These are phyloP conservation scores for Hippoglossus stenolepis DNA, from an alignment of 2,113 vertebrate species.

Conservation along the genomic window DNA sequence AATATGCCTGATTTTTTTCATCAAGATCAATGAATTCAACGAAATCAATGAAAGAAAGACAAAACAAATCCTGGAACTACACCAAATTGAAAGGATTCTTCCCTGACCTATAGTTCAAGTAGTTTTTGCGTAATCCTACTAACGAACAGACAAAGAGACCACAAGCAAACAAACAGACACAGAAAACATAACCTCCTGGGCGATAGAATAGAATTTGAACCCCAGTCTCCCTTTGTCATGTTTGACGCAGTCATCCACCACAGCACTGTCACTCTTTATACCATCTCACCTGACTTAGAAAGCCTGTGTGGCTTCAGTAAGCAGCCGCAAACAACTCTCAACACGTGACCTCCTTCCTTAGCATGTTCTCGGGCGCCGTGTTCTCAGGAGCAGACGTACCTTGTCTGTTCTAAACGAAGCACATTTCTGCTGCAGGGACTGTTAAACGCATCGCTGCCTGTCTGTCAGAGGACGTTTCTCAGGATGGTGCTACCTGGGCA, in stretches of 20 bases:
- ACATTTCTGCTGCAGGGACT: not conserved
- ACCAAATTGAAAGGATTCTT: too few species aligned
- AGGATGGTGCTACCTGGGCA: conserved; percentile 18
- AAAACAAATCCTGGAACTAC: fast-evolving
- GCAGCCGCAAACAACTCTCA: not conserved
- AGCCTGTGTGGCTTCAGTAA: not conserved
- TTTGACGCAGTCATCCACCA: not conserved
- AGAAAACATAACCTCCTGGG: not conserved
- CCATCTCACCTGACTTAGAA: not conserved
- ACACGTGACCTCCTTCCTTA: not conserved
- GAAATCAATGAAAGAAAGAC: too few species aligned
- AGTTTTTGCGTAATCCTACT: too few species aligned
- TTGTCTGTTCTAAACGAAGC: conserved; percentile 7
- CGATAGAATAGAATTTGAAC: not conserved
- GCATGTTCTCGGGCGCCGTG: not conserved
- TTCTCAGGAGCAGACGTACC: conserved; percentile 5
- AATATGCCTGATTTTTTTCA: too few species aligned
- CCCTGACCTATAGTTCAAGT: too few species aligned
- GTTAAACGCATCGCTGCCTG: conserved; percentile 18
- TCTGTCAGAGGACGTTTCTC: conserved; percentile 8
- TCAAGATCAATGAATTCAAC: too few species aligned
- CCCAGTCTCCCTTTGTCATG: not conserved
- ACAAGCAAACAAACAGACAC: not conserved
- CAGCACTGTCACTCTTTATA: not conserved
- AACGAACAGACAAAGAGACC: not conserved